phyloP scores from a whole-genome alignment of 2,113 vertebrate genomes.

The Mellivora capensis region DNA sequence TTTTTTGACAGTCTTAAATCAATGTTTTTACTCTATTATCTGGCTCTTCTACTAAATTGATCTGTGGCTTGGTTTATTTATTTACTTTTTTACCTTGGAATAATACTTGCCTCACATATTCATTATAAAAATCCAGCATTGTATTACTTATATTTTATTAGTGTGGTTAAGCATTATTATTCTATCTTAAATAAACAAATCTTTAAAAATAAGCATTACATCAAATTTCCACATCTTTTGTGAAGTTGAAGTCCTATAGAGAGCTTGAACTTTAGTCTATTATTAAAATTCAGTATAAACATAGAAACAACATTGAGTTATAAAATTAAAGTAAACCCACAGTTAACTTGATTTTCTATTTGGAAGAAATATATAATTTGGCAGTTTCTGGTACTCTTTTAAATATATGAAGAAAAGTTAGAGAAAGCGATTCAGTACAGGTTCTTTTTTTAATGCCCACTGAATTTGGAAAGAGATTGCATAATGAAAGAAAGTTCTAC shows the following conservation, averaged over 20 bases:
- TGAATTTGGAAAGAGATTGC: constrained; percentile 2
- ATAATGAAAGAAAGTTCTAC: background rate
- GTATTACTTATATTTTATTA: background rate
- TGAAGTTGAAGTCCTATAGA: background rate
- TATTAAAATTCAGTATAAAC: background rate
- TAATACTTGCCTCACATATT: background rate
- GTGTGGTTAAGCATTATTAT: background rate
- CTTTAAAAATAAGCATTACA: background rate
- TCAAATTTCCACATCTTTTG: background rate
- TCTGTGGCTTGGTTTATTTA: background rate
- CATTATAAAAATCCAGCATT: background rate
- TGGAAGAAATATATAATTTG: background rate
- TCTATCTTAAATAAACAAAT: background rate
- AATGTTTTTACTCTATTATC: background rate
- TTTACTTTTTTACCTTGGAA: background rate
- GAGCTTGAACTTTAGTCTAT: background rate
- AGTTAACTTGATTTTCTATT: background rate
- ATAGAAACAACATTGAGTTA: background rate
- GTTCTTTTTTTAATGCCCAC: background rate
- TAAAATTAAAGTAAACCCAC: background rate
- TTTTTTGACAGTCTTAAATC: background rate
- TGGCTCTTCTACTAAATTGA: background rate
- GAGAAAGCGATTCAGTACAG: background rate
- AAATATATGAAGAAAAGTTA: constrained; percentile 21
- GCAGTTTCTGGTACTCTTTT: constrained; percentile 45